These are phyloP conservation scores for Geotrupes spiniger DNA, from an alignment of 2,888 invertebrate genomes.

Conservation along the genomic window DNA sequence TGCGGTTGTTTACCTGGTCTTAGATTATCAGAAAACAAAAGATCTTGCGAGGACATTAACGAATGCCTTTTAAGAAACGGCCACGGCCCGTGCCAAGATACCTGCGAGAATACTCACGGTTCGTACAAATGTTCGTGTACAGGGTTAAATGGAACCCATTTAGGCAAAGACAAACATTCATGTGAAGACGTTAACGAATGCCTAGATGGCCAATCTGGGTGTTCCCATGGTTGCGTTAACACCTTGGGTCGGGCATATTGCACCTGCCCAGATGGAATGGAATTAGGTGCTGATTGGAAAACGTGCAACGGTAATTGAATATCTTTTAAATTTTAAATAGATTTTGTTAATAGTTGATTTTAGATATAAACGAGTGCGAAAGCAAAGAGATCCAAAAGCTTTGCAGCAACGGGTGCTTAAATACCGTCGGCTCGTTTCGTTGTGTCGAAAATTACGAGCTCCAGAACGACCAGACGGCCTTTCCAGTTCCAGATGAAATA, in stretches of 20 bases:
- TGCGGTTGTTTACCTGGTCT: slow-evolving; percentile 57
- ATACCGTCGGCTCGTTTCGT: slow-evolving; percentile 62
- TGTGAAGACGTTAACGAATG: slow-evolving; percentile 58
- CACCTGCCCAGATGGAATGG: slow-evolving; percentile 43
- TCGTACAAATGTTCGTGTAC: slow-evolving; percentile 59
- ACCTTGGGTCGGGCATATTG: slow-evolving; percentile 47
- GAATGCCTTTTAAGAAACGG: slow-evolving; percentile 62
- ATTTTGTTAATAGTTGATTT: slow-evolving; percentile 1
- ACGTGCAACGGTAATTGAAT: slow-evolving; percentile 37
- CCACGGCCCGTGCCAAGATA: slow-evolving; percentile 61
- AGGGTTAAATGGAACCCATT: slow-evolving; percentile 57
- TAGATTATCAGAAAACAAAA: slow-evolving; percentile 45
- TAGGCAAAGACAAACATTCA: slow-evolving; percentile 56
- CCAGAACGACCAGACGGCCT: slow-evolving; percentile 29
- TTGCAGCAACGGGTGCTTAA: slow-evolving; percentile 58
- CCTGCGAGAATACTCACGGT: slow-evolving; percentile 57
- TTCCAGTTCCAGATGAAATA: slow-evolving; percentile 18
- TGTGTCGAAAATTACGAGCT: slow-evolving; percentile 42
- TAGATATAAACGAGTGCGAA: slow-evolving; percentile 67
- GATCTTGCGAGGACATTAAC: slow-evolving; percentile 54
- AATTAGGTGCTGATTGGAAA: slow-evolving; percentile 40
- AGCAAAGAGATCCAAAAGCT: slow-evolving; percentile 41
- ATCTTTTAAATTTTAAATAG: slow-evolving; percentile 1
- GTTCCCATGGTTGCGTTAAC: slow-evolving; percentile 60
- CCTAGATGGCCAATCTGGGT: slow-evolving; percentile 52